These are phyloP conservation scores for Pitta sordida DNA, from an alignment of 2,113 vertebrate species.

Conservation along the genomic window DNA sequence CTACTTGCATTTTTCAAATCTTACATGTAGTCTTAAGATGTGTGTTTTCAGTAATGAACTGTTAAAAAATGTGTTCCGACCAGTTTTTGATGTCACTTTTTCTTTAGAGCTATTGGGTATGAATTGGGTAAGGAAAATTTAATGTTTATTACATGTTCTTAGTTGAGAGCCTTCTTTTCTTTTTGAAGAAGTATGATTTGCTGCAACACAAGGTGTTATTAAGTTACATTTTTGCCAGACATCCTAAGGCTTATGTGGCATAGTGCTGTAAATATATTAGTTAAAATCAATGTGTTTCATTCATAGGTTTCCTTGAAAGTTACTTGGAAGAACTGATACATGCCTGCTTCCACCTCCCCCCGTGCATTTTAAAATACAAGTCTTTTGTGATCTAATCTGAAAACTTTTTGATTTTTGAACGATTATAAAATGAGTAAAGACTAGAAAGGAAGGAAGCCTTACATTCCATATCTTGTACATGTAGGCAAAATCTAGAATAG, in stretches of 20 bases:
- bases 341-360: neutral
- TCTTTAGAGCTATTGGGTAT: neutral
- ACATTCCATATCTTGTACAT: neutral
- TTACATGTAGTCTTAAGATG: neutral
- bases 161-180: neutral
- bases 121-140: neutral
- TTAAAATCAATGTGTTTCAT: neutral
- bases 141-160: neutral
- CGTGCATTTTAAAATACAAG: neutral
- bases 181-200: neutral
- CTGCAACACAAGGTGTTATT: neutral
- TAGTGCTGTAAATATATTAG: neutral
- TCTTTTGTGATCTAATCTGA: neutral
- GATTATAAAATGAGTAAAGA: neutral
- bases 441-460: neutral
- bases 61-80: neutral
- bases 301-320: neutral
- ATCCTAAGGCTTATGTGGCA: neutral
- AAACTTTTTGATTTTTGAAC: neutral
- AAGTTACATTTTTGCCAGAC: neutral
- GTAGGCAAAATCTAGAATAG: neutral
- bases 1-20: neutral
- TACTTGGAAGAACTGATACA: neutral
- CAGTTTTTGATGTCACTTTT: neutral
- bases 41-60: neutral